A percentile compares a stretch with the other conserved stretches of the same genome.
phyloP scores from a whole-genome alignment of 2,888 invertebrate species.

The Linyphia triangularis region DNA sequence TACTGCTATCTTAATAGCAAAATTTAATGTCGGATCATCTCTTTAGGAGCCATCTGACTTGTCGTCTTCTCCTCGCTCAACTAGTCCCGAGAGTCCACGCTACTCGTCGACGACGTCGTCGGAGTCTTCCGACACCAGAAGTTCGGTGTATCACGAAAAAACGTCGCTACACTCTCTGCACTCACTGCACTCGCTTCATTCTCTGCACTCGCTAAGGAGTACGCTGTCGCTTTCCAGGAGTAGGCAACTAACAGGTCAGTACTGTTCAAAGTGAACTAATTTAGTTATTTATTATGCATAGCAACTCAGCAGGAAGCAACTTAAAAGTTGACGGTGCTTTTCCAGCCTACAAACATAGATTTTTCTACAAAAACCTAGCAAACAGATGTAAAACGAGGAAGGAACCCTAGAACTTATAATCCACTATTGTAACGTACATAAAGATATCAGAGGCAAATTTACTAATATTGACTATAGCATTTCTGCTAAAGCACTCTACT shows the following conservation, averaged over 20 bases:
- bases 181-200: constrained; percentile 62
- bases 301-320: too few species aligned
- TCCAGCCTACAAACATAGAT: background rate
- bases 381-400: too few species aligned
- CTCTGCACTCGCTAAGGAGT: constrained; percentile 69
- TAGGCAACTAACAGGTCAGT: constrained; percentile 45
- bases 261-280: background rate
- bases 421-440: too few species aligned
- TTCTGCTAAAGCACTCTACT: too few species aligned
- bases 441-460: too few species aligned
- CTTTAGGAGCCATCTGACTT: constrained; percentile 66
- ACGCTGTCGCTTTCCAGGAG: constrained; percentile 67
- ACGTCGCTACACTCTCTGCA: constrained; percentile 70
- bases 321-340: background rate
- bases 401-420: too few species aligned
- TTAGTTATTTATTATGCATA: background rate
- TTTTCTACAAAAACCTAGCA: too few species aligned
- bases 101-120: constrained; percentile 73
- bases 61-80: constrained; percentile 72
- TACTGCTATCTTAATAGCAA: too few species aligned
- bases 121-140: constrained; percentile 68
- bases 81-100: constrained; percentile 70
- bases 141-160: constrained; percentile 71
- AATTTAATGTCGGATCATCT: too few species aligned
- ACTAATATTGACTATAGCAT: too few species aligned